Evolutionary conservation across 2,888 invertebrate species (phyloP).

Genomic region (Chloroclysta siterata): DNA sequence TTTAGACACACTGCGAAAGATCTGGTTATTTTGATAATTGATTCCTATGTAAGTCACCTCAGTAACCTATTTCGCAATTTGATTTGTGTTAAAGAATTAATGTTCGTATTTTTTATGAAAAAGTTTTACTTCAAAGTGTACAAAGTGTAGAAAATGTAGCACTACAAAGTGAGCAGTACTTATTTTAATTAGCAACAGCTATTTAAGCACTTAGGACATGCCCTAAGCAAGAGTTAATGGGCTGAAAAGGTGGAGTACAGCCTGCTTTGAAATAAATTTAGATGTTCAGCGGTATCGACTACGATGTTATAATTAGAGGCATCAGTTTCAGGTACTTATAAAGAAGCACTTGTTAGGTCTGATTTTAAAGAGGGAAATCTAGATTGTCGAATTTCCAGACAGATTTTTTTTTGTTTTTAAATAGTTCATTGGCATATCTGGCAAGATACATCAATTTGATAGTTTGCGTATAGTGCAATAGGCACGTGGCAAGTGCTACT

Average conservation of each 20-base stretch:
- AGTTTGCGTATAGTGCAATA: too few species aligned
- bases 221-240: constrained; percentile 63
- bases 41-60: too few species aligned
- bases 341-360: not conserved
- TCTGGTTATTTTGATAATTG: not conserved
- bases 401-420: too few species aligned
- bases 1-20: not conserved
- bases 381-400: too few species aligned
- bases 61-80: too few species aligned
- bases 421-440: too few species aligned
- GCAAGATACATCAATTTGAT: not conserved
- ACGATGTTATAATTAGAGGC: constrained; percentile 43
- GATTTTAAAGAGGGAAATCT: not conserved
- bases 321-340: constrained; percentile 20
- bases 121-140: not conserved
- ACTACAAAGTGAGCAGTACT: constrained; percentile 31
- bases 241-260: constrained; percentile 63
- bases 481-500: too few species aligned
- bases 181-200: constrained; percentile 41
- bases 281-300: constrained; percentile 53
- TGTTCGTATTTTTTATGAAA: not conserved
- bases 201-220: constrained; percentile 55
- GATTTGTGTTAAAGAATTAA: too few species aligned
- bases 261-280: constrained; percentile 67
- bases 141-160: constrained; percentile 1